Conservation (phyloP, 2,113 vertebrate species). For the Colius striatus region DNA sequence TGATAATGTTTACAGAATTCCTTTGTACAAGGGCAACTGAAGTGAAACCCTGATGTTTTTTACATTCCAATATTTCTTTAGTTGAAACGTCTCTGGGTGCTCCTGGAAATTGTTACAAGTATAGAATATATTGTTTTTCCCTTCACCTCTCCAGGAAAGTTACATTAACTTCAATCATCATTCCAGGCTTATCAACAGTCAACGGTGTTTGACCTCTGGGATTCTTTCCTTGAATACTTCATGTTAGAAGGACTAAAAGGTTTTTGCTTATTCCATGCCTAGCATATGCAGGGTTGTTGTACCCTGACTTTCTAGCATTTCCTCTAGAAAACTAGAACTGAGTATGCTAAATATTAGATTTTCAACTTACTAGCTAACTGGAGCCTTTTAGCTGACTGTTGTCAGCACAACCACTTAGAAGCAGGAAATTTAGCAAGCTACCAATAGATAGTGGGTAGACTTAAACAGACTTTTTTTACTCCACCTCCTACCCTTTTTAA, state of each 20-base stretch:
- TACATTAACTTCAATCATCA: background rate
- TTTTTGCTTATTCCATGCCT: background rate
- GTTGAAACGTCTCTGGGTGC: background rate
- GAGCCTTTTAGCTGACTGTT: background rate
- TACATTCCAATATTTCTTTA: background rate
- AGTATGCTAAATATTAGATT: background rate
- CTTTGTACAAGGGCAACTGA: background rate
- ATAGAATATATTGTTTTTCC: background rate
- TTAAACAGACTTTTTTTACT: background rate
- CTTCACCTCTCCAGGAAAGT: background rate
- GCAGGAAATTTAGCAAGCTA: background rate
- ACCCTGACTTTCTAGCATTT: background rate
- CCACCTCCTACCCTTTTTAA: background rate
- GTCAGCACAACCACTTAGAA: background rate
- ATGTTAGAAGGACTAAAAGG: background rate
- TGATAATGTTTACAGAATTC: constrained; percentile 25
- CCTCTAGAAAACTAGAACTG: background rate
- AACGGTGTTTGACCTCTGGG: background rate
- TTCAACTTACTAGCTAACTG: background rate
- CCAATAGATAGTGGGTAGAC: background rate
- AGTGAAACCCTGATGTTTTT: background rate
- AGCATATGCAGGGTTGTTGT: background rate
- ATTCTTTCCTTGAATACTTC: background rate
- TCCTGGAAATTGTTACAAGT: background rate
- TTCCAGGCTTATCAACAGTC: background rate